These are phyloP conservation scores for Sarcophaga variegata DNA, from an alignment of 2,888 invertebrate species.

Conservation along the genomic window DNA sequence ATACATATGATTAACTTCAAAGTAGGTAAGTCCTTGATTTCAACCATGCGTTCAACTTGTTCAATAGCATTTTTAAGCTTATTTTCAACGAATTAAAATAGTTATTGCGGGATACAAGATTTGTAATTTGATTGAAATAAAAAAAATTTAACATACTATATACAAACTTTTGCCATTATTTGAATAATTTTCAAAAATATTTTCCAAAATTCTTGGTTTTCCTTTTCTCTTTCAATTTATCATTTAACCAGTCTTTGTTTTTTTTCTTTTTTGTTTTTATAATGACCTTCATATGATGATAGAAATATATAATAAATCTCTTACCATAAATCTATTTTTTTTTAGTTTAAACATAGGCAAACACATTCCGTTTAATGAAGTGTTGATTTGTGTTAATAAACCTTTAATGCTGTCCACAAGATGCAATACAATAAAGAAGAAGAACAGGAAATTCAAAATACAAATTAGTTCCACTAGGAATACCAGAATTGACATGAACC, in stretches of 20 bases:
- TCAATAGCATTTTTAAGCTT: too few relatives aligned
- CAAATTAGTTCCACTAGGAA: conserved; percentile 65
- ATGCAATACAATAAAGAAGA: conserved; percentile 12
- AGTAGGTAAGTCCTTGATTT: too few relatives aligned
- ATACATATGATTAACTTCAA: too few relatives aligned
- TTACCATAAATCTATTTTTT: not conserved
- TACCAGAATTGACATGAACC: conserved; percentile 32
- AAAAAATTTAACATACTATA: too few relatives aligned
- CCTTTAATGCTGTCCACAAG: conserved; percentile 25
- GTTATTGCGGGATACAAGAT: too few relatives aligned
- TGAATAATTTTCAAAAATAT: too few relatives aligned
- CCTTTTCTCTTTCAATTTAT: not conserved
- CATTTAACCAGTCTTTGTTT: not conserved
- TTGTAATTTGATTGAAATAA: too few relatives aligned
- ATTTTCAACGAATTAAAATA: too few relatives aligned
- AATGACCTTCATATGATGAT: not conserved
- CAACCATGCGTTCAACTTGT: too few relatives aligned
- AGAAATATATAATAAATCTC: not conserved
- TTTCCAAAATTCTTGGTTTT: too few relatives aligned
- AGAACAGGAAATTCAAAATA: conserved; percentile 32
- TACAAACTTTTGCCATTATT: too few relatives aligned
- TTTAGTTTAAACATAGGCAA: not conserved
- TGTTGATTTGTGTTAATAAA: conserved; percentile 63
- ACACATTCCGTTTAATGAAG: conserved; percentile 51
- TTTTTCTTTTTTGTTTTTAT: not conserved